Base-by-base conservation (phyloP, 2,888 invertebrate genomes). In the Dicyrtoma fusca region DNA sequence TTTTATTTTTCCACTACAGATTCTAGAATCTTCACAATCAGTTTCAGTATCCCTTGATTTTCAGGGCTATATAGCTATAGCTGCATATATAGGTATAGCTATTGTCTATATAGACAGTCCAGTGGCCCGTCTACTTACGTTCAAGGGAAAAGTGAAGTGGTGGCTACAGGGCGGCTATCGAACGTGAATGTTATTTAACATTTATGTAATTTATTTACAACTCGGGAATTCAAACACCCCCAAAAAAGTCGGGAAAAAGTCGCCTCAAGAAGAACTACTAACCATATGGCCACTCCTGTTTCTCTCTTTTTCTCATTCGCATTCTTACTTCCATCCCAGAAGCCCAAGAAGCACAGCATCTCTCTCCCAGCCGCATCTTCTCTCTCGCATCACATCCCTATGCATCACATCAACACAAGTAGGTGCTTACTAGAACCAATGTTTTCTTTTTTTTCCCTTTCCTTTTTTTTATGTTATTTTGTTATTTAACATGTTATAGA, bases 281-380 rank as follows among this genome's bases (percentile, higher is more conserved):
- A 53, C 66, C 66, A 66, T 55, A 53, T 42, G 53, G 19, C 49
- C 66, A 66, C 66, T 66, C 66, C 49, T 64, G 49, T 64, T 64
- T 49, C 64, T 49, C 64, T 53, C 49, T 64, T 25, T 64, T 64
- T 49, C 64, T 49, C 64, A 14, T 64, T 49, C 21, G 14, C 23
- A 64, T 42, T 34, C 34, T 49, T 49, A 42, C 8, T 62, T 23
- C 63, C 25, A 63, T 44, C 23, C 13, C 45, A 63, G 23, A n/a
- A n/a, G n/a, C n/a, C n/a, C n/a, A n/a, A n/a, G n/a, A n/a, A n/a
- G n/a, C n/a, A n/a, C n/a, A n/a, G n/a, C n/a, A n/a, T n/a, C n/a
- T n/a, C n/a, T n/a, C n/a, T n/a, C 21, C 6, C 55, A 8, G 34
- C 4, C 55, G 21, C 21, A 55, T 55, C 23, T 55, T 21, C 55